Conservation (phyloP, 2,113 vertebrate genomes). For the Choloepus hoffmanni region DNA sequence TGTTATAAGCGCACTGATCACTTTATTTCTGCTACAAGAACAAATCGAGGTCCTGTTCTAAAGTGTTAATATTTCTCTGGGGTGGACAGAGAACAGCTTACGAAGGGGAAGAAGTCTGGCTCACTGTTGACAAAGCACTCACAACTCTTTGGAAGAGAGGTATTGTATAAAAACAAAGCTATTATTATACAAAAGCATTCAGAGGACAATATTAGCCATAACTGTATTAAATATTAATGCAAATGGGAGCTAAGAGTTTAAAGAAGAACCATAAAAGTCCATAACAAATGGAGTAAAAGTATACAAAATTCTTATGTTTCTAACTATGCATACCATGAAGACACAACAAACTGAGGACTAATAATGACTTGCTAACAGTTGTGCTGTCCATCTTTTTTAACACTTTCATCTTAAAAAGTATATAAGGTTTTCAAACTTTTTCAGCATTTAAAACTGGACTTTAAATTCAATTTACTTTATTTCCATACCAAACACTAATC, state of each 20-base stretch:
- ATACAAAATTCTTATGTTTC: conserved; percentile 49
- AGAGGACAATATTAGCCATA: conserved; percentile 43
- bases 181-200: conserved; percentile 72
- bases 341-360: conserved; percentile 67
- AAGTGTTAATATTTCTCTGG: conserved; percentile 54
- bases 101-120: background rate
- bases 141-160: background rate
- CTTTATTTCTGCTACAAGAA: conserved; percentile 30
- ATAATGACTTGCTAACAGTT: conserved; percentile 56
- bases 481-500: background rate
- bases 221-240: conserved; percentile 75
- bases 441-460: background rate
- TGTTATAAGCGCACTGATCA: background rate
- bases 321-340: conserved; percentile 49
- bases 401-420: conserved; percentile 42
- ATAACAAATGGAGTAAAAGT: conserved; percentile 76
- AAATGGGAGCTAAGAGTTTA: conserved; percentile 70
- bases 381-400: background rate
- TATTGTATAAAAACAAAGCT: conserved; percentile 56
- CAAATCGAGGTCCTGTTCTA: background rate
- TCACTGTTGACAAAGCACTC: conserved; percentile 26
- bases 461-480: background rate
- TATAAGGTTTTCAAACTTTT: conserved; percentile 24
- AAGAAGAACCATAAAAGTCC: conserved; percentile 65
- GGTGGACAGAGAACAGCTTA: conserved; percentile 6